These are phyloP conservation scores for Periophthalmodon schlosseri DNA, from an alignment of 2,113 vertebrate genomes.

Conservation along the genomic window DNA sequence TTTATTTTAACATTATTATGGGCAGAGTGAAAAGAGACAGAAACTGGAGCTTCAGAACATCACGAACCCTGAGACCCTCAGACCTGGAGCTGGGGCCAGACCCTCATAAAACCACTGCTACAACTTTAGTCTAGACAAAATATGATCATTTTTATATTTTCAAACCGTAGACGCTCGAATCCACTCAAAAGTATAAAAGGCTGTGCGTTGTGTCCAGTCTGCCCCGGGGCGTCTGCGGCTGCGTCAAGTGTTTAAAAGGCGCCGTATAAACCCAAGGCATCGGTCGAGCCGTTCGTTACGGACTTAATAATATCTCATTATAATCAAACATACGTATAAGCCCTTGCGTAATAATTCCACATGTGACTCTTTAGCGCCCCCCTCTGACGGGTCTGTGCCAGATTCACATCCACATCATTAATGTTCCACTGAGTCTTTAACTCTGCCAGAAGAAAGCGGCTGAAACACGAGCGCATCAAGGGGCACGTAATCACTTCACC, in stretches of 20 bases:
- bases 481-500: slow-evolving; percentile 58
- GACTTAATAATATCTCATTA: not conserved
- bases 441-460: slow-evolving; percentile 62
- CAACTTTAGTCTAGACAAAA: not conserved
- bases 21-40: too few species aligned
- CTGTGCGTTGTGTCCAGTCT: too few species aligned
- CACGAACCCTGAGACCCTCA: too few species aligned
- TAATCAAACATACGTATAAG: not conserved
- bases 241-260: not conserved
- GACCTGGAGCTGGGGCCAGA: too few species aligned
- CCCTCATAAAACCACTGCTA: not conserved
- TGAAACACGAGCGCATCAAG: slow-evolving; percentile 67
- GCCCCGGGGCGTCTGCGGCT: too few species aligned
- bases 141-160: not conserved
- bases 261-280: too few species aligned
- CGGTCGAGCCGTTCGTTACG: too few species aligned
- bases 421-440: slow-evolving; percentile 70
- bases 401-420: slow-evolving; percentile 72
- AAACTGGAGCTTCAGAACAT: slow-evolving; percentile 75
- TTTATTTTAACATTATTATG: slow-evolving; percentile 75
- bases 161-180: not conserved
- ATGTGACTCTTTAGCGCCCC: not conserved
- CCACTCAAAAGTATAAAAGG: too few species aligned
- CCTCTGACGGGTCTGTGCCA: slow-evolving; percentile 46
- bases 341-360: not conserved